Base-by-base conservation (phyloP, 2,888 invertebrate species). In the Rhagonycha fulva region DNA sequence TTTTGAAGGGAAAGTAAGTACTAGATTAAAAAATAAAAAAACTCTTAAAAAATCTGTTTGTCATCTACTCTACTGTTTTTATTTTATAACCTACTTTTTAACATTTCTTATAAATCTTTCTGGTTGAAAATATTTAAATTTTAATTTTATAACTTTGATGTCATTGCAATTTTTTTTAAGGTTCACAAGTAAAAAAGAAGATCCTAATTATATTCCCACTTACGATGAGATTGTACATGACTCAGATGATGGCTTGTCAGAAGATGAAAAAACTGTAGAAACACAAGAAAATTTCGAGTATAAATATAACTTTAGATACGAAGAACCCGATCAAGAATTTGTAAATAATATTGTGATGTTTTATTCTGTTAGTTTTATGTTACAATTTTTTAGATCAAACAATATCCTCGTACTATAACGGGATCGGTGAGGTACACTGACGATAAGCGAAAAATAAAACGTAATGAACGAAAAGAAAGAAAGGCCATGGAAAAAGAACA, bases 271-370 rank as follows among this genome's bases (percentile, higher is more conserved):
- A 80, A 91, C 91, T 67, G 90, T 97, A 28, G 94, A 95, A 82
- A 92, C 94, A 84, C 96, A 96, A 87, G 96, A 95, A 79, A 92
- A 94, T 87, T 99, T 98, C 89, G 98, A 99, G 85, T 91, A 95
- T 67, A 98, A 98, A 81, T 99, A 94, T 87, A 98, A 99, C 89
- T 98, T 97, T 87, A 91, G 99, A 79, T 99, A 94, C 87, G 98
- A 99, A 87, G 98, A 99, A 87, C 98, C 98, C 0, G 98, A 98
- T 87, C 92, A 94, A 68, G 96, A 98, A 82, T 98, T 94, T 88
- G 94, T 96, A 82, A 89, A 90, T 86, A 60, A 10, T 47, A 32
- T 26, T 47, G 14, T 70, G 1, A 0, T 14, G 60, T 23, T 61
- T 32, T 62, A 32, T 72, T 28, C 61, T 61, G 62, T 28, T 60